Percentiles rank a stretch among this genome's conserved stretches.
These are phyloP conservation scores for Rotaria sp. DNA, from an alignment of 2,888 invertebrate genomes.

Conservation along the genomic window DNA sequence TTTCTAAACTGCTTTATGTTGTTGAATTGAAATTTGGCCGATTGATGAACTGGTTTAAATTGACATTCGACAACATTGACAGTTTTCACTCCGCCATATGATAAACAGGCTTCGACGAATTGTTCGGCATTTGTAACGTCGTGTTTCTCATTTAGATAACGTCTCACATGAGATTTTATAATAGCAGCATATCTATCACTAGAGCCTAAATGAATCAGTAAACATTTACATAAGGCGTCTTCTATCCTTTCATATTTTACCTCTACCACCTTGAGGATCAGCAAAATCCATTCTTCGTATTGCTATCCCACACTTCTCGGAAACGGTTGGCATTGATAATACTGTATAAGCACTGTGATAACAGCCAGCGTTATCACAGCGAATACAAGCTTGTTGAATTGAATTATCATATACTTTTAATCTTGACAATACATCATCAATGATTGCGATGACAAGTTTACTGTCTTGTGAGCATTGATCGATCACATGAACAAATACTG, in stretches of 20 bases:
- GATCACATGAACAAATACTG: neutral
- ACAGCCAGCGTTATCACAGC: neutral
- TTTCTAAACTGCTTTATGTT: neutral
- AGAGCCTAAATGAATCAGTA: neutral
- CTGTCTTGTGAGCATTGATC: neutral
- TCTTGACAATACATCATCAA: neutral
- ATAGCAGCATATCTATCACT: neutral
- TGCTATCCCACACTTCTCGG: neutral
- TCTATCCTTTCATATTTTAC: too few relatives aligned
- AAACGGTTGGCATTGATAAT: neutral
- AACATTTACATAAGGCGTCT: too few relatives aligned
- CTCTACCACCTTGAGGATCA: neutral
- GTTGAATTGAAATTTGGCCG: neutral
- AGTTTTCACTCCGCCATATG: neutral
- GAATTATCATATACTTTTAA: neutral
- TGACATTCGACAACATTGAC: neutral
- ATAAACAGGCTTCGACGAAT: neutral
- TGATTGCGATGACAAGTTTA: neutral
- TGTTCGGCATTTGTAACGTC: neutral
- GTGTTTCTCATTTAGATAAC: neutral
- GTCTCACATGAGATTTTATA: neutral
- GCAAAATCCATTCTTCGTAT: neutral
- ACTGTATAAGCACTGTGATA: neutral
- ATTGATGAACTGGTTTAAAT: neutral
- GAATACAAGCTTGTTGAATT: neutral